These are phyloP conservation scores for Pterois miles DNA, from an alignment of 2,797 vertebrate species.

Conservation along the genomic window DNA sequence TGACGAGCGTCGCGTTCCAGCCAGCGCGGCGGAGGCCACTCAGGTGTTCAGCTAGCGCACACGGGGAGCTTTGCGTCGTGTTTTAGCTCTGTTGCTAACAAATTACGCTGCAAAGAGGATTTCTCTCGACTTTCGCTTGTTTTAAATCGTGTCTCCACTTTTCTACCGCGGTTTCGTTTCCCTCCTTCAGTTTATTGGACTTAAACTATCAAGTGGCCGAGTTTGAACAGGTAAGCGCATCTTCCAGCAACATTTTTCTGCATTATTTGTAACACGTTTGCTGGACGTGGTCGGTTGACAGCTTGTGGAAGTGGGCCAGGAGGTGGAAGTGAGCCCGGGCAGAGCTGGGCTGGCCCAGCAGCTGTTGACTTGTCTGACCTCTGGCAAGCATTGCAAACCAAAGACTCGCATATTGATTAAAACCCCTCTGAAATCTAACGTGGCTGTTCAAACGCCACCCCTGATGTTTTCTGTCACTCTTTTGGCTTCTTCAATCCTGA, in stretches of 20 bases:
- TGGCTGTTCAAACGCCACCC: not conserved
- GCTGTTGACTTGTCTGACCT: slow-evolving; percentile 64
- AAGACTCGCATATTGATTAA: slow-evolving; percentile 6
- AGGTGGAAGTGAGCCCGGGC: slow-evolving; percentile 52
- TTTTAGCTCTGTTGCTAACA: not conserved
- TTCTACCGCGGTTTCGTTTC: slow-evolving; percentile 10
- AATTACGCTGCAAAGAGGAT: not conserved
- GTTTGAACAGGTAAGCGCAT: slow-evolving; percentile 53
- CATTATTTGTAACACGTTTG: not conserved
- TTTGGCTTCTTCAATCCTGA: not conserved
- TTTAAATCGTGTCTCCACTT: not conserved
- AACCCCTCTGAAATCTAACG: not conserved
- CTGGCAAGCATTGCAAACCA: slow-evolving; percentile 29
- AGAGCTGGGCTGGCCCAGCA: slow-evolving; percentile 18
- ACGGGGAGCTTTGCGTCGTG: not conserved
- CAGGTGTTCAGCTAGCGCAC: slow-evolving; percentile 62
- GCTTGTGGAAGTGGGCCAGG: slow-evolving; percentile 54
- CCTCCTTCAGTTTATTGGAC: slow-evolving; percentile 11
- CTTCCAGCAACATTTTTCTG: not conserved
- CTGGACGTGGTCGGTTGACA: slow-evolving; percentile 55
- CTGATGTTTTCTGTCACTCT: not conserved
- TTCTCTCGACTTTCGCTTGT: not conserved
- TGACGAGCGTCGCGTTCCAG: slow-evolving; percentile 9
- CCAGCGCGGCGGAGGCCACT: slow-evolving; percentile 16
- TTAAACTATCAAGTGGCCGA: not conserved